Conservation (phyloP, 2,797 vertebrate genomes). For the Rhynchotus rufescens region DNA sequence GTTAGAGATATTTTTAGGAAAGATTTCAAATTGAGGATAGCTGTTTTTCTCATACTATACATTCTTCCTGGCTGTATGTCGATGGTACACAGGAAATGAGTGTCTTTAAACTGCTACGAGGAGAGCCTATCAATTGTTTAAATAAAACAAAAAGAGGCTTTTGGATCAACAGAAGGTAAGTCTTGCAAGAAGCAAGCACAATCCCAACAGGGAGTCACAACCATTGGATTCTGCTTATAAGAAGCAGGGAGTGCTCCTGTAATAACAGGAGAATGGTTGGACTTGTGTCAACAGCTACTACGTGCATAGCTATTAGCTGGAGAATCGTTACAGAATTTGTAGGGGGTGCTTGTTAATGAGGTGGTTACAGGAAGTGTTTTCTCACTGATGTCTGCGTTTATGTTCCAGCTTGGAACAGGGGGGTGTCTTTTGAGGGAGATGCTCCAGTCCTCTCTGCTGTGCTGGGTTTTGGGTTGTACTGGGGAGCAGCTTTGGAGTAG, state of each 20-base stretch:
- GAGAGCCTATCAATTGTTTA: constrained; percentile 10
- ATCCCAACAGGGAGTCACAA: neutral
- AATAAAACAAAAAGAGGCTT: constrained; percentile 9
- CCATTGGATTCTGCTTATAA: neutral
- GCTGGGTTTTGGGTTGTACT: neutral
- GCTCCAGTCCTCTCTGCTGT: neutral
- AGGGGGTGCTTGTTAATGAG: neutral
- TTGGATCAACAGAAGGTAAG: neutral
- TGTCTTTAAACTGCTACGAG: constrained; percentile 50
- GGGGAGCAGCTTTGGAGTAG: neutral
- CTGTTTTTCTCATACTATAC: constrained; percentile 75
- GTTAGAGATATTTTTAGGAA: constrained; percentile 46
- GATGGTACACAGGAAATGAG: constrained; percentile 69
- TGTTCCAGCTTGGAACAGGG: neutral
- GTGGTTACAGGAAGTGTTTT: neutral
- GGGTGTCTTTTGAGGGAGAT: neutral
- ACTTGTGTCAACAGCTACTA: neutral
- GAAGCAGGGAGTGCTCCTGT: neutral
- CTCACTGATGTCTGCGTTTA: neutral
- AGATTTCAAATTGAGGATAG: constrained; percentile 50
- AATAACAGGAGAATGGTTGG: neutral
- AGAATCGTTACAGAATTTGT: neutral
- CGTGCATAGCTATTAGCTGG: neutral
- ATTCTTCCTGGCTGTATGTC: constrained; percentile 62
- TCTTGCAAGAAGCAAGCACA: neutral